Evolutionary conservation across 2,113 vertebrate genomes (phyloP), one percentile per base, ranked within the genome.

Genomic region (Salvelinus sp.): DNA sequence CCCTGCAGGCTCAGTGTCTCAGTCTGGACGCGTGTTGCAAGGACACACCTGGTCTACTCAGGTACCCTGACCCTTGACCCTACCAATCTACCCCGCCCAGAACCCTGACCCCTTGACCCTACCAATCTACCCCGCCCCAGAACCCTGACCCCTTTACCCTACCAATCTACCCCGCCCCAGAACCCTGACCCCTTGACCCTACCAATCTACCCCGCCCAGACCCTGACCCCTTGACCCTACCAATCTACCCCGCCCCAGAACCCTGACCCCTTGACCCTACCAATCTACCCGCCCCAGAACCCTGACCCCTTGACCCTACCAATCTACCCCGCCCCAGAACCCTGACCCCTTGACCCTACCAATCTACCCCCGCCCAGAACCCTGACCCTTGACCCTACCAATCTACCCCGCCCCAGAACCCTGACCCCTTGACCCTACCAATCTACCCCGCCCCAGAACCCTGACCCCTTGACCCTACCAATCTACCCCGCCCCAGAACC

Each of bases 1-100:
- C 95, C 96, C 79, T 99, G 98, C 97, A 99, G 90, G 97, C 97
- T 79, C 95, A 98, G 82, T 99, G 98, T 74, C 94, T 99, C 72
- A 92, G 94, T 88, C 89, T 96, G 1, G 95, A 72, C 92, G 87
- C 77, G 98, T 97, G 73, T 88, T 99, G 79, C 95, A 94, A 83
- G 98, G 98, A 54, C 95, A 91, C 76, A 98, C 89, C 87, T 99
- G 3, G 94, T 99, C 67, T 99, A 98, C 89, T 98, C 98, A 85
- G 98, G 97, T 99, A 94, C 90, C 82, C 25, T 66, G 27, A 28
- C 54, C 22, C 16, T 4, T 4, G 5, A 18, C 50, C 58, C 4
- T 22, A 22, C 12, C 10, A 66, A 7, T 50, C 60, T 66, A 5
- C 47, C 6, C 44, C 44, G 7, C 13, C 14, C 25, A 12, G 2